Evolutionary conservation across 2,888 invertebrate species (phyloP), one percentile per base, ranked within the genome.

Genomic region (Eupithecia tripunctaria): DNA sequence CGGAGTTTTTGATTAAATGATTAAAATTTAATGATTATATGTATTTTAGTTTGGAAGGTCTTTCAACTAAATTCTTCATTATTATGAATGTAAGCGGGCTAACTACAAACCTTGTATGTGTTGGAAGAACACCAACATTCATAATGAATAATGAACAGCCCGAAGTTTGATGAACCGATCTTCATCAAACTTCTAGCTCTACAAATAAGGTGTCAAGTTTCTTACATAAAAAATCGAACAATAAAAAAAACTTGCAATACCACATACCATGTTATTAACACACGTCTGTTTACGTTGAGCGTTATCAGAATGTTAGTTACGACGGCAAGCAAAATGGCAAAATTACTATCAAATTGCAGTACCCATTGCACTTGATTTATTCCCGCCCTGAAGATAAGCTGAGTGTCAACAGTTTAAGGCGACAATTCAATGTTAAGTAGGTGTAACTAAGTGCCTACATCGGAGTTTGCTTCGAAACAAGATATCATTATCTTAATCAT

Each of bases 381-480:
- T 63, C 64, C 68, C 43, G 59, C 66, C 67, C 62, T 72, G 43
- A 14, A 51, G 71, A 73, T 77, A 75, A 73, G n/a, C 21, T 12
- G 14, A 21, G 63, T 71, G 72, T 77, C 71, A 74, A 66, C 38
- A 74, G 69, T 59, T 36, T 51, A 67, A 65, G 65, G 65, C 14
- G 62, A 70, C 25, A 62, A 68, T 60, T 72, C 41, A 72, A 65
- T 47, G 68, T 60, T 67, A 67, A 47, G 27, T 56, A 25, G 12
- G 12, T 56, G 21, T 59, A 38, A 10, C 6, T 60, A 47, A 41
- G 36, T 27, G 15, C 43, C 0, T 62, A 51, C 32, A 25, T 21
- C 18, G 38, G 32, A 47, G 66, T 74, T 27, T 43, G 56, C 71
- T 67, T 76, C 72, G 72, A 73, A 71, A 76, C 71, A 67, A 70